Evolutionary conservation across 92 coral and sea anemone species (phyloP), one percentile per base, ranked within the genome.

Genomic region (Blastomussa wellsi): DNA sequence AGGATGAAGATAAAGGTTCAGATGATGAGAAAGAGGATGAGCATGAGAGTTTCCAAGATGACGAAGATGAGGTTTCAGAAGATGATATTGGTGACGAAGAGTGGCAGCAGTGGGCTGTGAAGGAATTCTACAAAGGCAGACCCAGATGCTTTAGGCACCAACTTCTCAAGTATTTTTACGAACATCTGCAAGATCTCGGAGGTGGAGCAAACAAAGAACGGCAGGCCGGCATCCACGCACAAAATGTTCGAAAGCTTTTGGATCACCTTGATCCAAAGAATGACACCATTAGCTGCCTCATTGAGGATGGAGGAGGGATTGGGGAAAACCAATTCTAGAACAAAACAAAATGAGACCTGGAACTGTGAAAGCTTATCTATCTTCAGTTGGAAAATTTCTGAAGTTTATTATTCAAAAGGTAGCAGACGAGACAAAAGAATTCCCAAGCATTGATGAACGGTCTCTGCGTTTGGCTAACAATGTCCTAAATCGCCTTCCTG

Each of bases 281-380:
- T 14, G 76, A 84, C 47, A 66, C 55, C 71, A 49, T 82, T 7
- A 76, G 70, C 12, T 51, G 76, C 65, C 33, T 84, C 29, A 16
- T 77, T 2, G 65, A 39, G 8, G 42, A 64, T 24, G 74, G 80
- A 0, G 88, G 76, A 13, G 13, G 0, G 5, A 48, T 0, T 69
- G 83, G 72, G 44, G 55, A 1, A 36, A 67, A 26, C 88, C 83
- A n/a, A 24, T 57, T 15, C 48, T 85, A n/a, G 88, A 85, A 15
- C 26, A n/a, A 24, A 59, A 77, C 70, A 52, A 78, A 29, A 78
- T 66, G 77, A 73, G 68, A 0, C 88, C 88, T 13, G 83, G 88
- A 0, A 77, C 83, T 1, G 16, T 78, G 20, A 52, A 66, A 36
- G 62, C n/a, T n/a, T n/a, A n/a, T n/a, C n/a, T n/a, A n/a, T n/a